These are phyloP conservation scores for Onychomys torridus DNA, from an alignment of 2,797 vertebrate species.

Conservation along the genomic window DNA sequence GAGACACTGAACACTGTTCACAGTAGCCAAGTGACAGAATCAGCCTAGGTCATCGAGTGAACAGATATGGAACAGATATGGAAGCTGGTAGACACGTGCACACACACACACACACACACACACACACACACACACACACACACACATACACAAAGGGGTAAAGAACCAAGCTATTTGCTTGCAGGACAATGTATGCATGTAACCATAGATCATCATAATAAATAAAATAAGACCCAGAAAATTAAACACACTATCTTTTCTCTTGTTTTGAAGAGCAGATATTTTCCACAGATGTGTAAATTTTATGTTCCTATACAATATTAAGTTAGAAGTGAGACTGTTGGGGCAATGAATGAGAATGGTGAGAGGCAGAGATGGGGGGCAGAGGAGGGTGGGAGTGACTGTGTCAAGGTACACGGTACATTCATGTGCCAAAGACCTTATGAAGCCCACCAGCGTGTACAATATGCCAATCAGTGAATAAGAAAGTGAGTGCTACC, in stretches of 20 bases:
- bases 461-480: neutral
- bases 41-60: neutral
- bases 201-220: neutral
- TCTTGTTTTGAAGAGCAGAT: no score
- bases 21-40: neutral
- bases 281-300: neutral
- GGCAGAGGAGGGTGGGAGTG: neutral
- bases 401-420: neutral
- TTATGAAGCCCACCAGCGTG: no score
- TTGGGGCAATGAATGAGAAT: neutral
- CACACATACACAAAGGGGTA: neutral
- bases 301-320: neutral
- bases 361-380: no score
- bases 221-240: neutral
- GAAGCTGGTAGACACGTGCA: neutral
- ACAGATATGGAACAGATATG: no score
- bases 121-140: neutral
- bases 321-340: neutral
- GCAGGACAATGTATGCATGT: neutral
- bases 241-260: neutral
- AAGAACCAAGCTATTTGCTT: neutral
- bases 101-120: neutral
- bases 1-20: neutral
- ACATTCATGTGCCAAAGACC: neutral
- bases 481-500: neutral